These are phyloP conservation scores for Cosmia trapezina DNA, from an alignment of 2,888 invertebrate genomes.

Conservation along the genomic window DNA sequence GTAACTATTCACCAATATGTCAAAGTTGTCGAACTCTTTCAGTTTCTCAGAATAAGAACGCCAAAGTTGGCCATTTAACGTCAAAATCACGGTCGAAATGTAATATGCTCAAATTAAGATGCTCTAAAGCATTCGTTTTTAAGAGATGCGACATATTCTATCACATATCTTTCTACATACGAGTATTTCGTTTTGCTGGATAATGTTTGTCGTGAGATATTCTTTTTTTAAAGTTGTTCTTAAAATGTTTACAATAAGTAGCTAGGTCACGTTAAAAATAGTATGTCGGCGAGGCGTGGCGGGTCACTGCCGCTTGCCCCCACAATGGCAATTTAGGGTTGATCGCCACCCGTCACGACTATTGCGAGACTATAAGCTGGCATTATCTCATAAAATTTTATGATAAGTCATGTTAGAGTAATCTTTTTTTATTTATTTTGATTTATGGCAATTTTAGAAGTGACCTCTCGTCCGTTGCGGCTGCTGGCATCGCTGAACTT, in stretches of 20 bases:
- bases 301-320: conserved; percentile 21
- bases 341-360: conserved; percentile 25
- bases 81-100: too few relatives aligned
- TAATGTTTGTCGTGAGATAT: conserved; percentile 4
- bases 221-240: conserved; percentile 32
- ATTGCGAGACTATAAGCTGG: conserved; percentile 30
- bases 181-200: conserved; percentile 13
- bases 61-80: too few relatives aligned
- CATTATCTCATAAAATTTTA: conserved; percentile 48
- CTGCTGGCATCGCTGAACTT: conserved; percentile 4
- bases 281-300: conserved; percentile 37
- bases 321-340: conserved; percentile 41
- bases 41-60: too few relatives aligned
- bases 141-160: conserved; percentile 6
- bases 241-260: conserved; percentile 43
- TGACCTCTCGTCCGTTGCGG: neutral
- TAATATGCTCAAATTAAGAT: neutral
- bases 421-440: conserved; percentile 38
- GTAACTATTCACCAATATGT: too few relatives aligned
- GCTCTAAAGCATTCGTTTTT: neutral
- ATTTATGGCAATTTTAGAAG: conserved; percentile 40
- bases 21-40: too few relatives aligned
- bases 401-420: conserved; percentile 20
- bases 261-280: conserved; percentile 45
- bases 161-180: conserved; percentile 26